phyloP scores from a whole-genome alignment of 53 echinoderm and acorn worm species.

The Pentamera pediparva region DNA sequence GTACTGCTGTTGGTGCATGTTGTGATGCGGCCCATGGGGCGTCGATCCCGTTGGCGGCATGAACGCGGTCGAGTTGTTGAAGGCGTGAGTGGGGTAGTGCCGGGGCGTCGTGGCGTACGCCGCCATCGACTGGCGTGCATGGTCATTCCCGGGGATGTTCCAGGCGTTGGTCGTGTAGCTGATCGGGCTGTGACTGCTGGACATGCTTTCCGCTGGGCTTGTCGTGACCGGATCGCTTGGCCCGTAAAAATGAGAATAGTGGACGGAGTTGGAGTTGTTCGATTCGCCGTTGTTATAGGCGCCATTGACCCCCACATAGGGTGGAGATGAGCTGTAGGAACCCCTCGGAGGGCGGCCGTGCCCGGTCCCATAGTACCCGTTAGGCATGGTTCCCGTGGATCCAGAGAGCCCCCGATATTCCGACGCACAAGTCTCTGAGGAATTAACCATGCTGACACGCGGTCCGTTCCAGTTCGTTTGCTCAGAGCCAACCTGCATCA shows the following conservation, averaged over 20 bases:
- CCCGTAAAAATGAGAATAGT: constrained; percentile 23
- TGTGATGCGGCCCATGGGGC: constrained; percentile 42
- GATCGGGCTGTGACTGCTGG: constrained; percentile 18
- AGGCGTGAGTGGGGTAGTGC: constrained; percentile 46
- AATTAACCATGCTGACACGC: constrained; percentile 43
- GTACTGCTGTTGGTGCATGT: constrained; percentile 79
- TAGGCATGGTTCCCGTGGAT: constrained; percentile 58
- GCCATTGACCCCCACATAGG: constrained; percentile 16
- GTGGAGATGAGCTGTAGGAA: not conserved
- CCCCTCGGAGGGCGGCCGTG: not conserved
- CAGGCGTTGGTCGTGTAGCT: constrained; percentile 33
- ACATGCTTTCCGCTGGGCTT: not conserved
- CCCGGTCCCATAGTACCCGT: constrained; percentile 64
- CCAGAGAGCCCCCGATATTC: constrained; percentile 73
- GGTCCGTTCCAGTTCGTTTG: constrained; percentile 65
- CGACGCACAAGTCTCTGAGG: constrained; percentile 71
- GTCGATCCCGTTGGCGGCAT: constrained; percentile 60
- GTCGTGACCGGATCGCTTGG: constrained; percentile 15
- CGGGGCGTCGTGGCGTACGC: constrained; percentile 62
- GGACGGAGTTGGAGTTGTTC: constrained; percentile 21
- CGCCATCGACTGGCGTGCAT: constrained; percentile 8
- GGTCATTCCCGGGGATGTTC: constrained; percentile 50
- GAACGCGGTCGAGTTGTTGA: constrained; percentile 57
- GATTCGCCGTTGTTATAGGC: constrained; percentile 2
- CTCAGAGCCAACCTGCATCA: constrained; percentile 85